Evolutionary conservation across 2,113 vertebrate species (phyloP).

Genomic region (Willisornis vidua): DNA sequence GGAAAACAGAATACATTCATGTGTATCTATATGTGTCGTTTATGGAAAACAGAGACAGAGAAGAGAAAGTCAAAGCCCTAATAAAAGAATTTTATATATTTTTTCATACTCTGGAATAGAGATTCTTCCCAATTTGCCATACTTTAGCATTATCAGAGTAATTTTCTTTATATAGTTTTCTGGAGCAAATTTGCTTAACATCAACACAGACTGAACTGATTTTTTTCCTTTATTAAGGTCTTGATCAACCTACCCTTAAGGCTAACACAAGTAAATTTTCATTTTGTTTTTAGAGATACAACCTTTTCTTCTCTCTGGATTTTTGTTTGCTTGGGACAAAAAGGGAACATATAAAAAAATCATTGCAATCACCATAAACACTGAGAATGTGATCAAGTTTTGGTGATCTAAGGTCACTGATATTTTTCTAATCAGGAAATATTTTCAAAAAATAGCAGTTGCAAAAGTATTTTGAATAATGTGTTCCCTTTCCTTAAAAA

Average conservation of each 20-base stretch:
- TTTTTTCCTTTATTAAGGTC: neutral
- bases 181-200: neutral
- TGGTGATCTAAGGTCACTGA: neutral
- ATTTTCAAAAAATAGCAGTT: neutral
- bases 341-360: neutral
- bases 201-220: neutral
- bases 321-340: neutral
- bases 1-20: neutral
- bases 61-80: neutral
- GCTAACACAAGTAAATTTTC: neutral
- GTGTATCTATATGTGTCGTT: neutral
- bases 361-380: neutral
- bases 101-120: neutral
- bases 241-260: neutral
- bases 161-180: neutral
- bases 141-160: neutral
- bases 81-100: neutral
- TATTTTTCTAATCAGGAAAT: neutral
- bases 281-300: neutral
- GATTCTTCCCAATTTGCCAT: neutral
- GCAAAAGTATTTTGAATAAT: neutral
- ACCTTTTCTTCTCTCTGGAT: rapidly evolving
- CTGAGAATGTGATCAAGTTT: neutral
- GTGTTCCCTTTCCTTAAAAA: neutral
- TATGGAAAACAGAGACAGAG: neutral